Percentiles rank a stretch among this genome's conserved stretches.
These are phyloP conservation scores for Aphaenogaster ashmeadi DNA, from an alignment of 1,140 invertebrate genomes.

Conservation along the genomic window DNA sequence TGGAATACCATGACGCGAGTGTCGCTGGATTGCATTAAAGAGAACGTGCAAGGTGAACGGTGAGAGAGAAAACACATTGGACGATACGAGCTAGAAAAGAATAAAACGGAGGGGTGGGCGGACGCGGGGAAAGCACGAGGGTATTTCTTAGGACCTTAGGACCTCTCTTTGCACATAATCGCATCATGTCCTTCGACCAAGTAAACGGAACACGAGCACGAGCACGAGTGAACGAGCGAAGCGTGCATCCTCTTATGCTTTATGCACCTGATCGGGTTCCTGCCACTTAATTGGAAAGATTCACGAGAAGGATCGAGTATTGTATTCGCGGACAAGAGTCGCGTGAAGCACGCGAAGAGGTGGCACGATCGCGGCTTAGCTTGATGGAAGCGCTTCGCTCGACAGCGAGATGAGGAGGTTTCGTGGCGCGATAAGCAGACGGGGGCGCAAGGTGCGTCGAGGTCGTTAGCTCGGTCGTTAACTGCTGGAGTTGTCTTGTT, in stretches of 20 bases:
- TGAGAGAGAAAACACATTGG: conserved; percentile 21
- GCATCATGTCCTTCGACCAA: conserved; percentile 54
- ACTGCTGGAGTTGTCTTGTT: conserved; percentile 62
- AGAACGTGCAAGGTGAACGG: conserved; percentile 46
- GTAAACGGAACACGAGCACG: conserved; percentile 19
- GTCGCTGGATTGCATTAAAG: conserved; percentile 67
- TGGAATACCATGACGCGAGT: conserved; percentile 72
- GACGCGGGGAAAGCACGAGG: not conserved
- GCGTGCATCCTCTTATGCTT: conserved; percentile 64
- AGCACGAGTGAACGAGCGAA: conserved; percentile 25
- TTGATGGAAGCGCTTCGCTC: conserved; percentile 44
- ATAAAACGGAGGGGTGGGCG: not conserved
- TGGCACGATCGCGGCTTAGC: conserved; percentile 49
- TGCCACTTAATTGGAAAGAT: conserved; percentile 77
- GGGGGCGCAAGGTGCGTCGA: conserved; percentile 43
- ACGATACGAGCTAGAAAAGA: not conserved
- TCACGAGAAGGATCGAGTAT: conserved; percentile 74
- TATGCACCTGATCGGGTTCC: conserved; percentile 73
- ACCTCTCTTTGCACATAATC: conserved; percentile 36
- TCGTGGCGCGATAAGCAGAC: conserved; percentile 26
- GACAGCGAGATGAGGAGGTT: conserved; percentile 64
- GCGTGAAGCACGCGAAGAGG: conserved; percentile 75
- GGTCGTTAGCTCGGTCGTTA: conserved; percentile 57
- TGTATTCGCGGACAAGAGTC: conserved; percentile 72
- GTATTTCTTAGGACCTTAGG: conserved; percentile 4